Evolutionary conservation across 2,113 vertebrate species (phyloP).

Genomic region (Spilogale gracilis): DNA sequence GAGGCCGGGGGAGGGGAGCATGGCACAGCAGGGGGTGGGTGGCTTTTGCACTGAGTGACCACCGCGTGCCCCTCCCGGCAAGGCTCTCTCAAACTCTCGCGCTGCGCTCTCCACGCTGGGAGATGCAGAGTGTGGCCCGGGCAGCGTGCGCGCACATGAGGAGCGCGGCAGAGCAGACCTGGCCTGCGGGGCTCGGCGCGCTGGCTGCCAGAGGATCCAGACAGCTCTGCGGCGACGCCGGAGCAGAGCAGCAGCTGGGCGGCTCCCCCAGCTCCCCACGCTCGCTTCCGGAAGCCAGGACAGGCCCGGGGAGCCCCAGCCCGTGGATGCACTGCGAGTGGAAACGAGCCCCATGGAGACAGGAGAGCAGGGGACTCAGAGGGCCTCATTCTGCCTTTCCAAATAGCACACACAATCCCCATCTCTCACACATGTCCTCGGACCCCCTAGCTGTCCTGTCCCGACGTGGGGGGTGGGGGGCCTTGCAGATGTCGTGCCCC

Average conservation of each 20-base stretch:
- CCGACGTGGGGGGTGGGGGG: rapidly evolving
- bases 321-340: rapidly evolving
- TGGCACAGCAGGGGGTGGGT: rapidly evolving
- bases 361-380: neutral
- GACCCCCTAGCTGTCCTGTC: neutral
- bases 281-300: neutral
- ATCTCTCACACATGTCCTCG: neutral
- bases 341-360: neutral
- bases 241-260: rapidly evolving
- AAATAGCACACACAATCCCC: neutral
- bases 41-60: too few relatives aligned
- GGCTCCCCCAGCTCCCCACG: neutral
- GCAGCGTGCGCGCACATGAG: rapidly evolving
- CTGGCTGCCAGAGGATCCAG: too few relatives aligned
- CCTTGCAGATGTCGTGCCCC: neutral
- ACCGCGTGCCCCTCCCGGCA: neutral
- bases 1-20: too few relatives aligned
- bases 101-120: neutral
- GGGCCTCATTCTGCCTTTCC: neutral
- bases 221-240: neutral
- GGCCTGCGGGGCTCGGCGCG: rapidly evolving
- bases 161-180: neutral
- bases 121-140: neutral
- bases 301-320: neutral
- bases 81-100: neutral